phyloP scores from a whole-genome alignment of 2,888 invertebrate genomes.

The Carabus problematicus region DNA sequence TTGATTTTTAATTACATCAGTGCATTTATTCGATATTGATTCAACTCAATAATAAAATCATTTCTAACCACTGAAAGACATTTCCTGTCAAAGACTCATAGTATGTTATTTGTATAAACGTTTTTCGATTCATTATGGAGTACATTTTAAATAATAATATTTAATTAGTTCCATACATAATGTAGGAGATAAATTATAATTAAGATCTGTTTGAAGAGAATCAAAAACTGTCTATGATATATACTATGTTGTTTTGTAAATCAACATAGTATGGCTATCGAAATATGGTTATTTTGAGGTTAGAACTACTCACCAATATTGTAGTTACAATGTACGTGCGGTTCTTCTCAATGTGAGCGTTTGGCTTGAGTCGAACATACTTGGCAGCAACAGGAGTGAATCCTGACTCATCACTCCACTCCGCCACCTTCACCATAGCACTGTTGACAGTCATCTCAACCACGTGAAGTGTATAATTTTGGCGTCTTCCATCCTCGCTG shows the following conservation, averaged over 20 bases:
- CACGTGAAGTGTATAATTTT: slow-evolving; percentile 88
- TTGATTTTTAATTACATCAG: too few relatives aligned
- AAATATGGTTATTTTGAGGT: not conserved
- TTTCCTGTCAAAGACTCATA: too few relatives aligned
- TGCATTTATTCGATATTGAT: too few relatives aligned
- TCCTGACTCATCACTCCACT: slow-evolving; percentile 85
- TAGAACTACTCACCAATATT: slow-evolving; percentile 67
- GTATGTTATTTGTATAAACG: too few relatives aligned
- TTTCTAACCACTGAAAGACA: too few relatives aligned
- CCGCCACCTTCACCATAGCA: slow-evolving; percentile 89
- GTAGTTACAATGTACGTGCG: slow-evolving; percentile 88
- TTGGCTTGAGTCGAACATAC: slow-evolving; percentile 74
- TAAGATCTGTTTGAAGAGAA: too few relatives aligned
- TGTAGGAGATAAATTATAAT: too few relatives aligned
- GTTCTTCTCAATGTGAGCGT: slow-evolving; percentile 78
- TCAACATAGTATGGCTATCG: not conserved
- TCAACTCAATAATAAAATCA: too few relatives aligned
- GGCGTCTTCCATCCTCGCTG: slow-evolving; percentile 86
- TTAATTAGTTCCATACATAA: too few relatives aligned
- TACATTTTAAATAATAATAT: too few relatives aligned
- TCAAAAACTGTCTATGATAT: not conserved
- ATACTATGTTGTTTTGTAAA: not conserved
- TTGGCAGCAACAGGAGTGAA: slow-evolving; percentile 78
- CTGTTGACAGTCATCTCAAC: slow-evolving; percentile 95
- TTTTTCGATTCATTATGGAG: too few relatives aligned